phyloP scores from a whole-genome alignment of 2,888 invertebrate genomes.

The Trachelus iudaicus region DNA sequence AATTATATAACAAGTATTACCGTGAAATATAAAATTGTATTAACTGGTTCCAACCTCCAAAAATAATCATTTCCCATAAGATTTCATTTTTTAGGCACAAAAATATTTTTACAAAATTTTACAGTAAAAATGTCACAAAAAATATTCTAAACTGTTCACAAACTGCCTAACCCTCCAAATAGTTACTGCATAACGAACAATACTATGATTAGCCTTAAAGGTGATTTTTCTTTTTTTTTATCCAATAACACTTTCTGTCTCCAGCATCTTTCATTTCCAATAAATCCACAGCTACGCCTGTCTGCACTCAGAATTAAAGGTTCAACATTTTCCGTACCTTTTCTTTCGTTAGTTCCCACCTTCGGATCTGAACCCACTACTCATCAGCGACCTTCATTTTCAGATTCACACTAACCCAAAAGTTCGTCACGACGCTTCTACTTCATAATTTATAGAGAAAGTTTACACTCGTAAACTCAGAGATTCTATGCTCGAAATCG shows the following conservation, averaged over 20 bases:
- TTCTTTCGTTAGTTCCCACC: background rate
- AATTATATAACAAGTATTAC: no score
- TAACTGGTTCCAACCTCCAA: no score
- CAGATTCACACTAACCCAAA: constrained; percentile 71
- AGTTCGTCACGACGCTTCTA: constrained; percentile 29
- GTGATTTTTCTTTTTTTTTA: background rate
- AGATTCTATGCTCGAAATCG: no score
- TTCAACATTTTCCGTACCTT: background rate
- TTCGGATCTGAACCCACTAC: background rate
- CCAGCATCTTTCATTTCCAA: no score
- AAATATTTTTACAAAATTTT: no score
- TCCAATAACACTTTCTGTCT: no score
- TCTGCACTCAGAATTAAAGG: no score
- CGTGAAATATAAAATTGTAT: no score
- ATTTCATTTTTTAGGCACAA: no score
- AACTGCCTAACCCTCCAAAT: background rate
- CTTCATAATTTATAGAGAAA: constrained; percentile 42
- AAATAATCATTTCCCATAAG: no score
- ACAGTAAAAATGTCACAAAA: no score
- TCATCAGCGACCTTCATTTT: constrained; percentile 71
- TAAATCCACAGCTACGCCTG: background rate
- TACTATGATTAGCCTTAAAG: background rate
- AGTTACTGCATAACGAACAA: background rate
- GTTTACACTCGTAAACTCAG: constrained; percentile 22
- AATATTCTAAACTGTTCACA: no score